Conservation (phyloP, 2,888 invertebrate species). For the Elysia crispata region DNA sequence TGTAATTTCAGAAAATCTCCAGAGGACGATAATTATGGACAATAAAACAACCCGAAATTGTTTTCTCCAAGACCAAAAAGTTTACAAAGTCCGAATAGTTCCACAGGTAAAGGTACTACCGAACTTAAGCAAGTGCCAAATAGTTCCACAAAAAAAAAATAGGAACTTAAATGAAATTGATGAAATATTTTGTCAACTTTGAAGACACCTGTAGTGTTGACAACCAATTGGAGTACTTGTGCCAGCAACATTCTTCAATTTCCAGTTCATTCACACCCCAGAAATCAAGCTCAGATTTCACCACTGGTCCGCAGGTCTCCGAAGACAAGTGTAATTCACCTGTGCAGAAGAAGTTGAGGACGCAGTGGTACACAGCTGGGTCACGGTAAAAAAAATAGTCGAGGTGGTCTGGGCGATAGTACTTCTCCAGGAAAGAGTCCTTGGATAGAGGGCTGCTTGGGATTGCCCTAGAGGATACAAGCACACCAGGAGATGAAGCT, state of each 20-base stretch:
- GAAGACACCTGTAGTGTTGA: conserved; percentile 58
- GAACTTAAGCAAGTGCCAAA: too few species aligned
- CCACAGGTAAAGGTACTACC: too few species aligned
- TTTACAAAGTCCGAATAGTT: too few species aligned
- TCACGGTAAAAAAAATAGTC: conserved; percentile 61
- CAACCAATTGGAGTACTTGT: conserved; percentile 72
- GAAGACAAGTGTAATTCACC: conserved; percentile 58
- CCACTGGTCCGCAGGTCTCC: conserved; percentile 55
- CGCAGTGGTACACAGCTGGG: conserved; percentile 56
- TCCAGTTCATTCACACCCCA: conserved; percentile 75
- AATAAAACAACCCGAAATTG: too few species aligned
- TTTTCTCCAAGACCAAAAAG: too few species aligned
- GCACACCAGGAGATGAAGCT: too few species aligned
- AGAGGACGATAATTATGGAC: too few species aligned
- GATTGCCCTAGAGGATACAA: conserved; percentile 44
- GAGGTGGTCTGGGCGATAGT: conserved; percentile 47
- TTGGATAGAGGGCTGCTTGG: conserved; percentile 53
- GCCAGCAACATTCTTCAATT: conserved; percentile 75
- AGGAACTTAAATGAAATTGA: too few species aligned
- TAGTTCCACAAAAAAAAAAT: too few species aligned
- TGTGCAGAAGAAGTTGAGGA: conserved; percentile 57
- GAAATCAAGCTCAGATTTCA: conserved; percentile 69
- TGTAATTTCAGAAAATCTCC: too few species aligned
- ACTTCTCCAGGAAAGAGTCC: conserved; percentile 49
- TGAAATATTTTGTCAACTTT: too few species aligned